These are phyloP conservation scores for Trochalopteron elliotii DNA, from an alignment of 2,113 vertebrate genomes.

Conservation along the genomic window DNA sequence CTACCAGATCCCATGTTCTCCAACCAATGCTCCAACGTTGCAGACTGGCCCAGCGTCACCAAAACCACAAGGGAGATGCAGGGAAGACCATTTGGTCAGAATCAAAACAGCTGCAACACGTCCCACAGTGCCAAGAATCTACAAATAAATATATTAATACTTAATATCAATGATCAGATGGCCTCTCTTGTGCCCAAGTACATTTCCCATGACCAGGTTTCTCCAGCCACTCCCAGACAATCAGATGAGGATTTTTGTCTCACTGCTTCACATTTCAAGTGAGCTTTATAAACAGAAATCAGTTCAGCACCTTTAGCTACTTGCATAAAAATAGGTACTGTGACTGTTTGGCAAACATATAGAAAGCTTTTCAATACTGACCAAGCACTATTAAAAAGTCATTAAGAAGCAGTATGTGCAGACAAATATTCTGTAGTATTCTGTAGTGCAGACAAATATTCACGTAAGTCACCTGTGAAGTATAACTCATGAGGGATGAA, in stretches of 20 bases:
- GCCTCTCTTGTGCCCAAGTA: not conserved
- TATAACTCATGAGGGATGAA: not conserved
- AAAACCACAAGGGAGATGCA: not conserved
- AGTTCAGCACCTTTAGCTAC: not conserved
- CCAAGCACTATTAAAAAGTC: not conserved
- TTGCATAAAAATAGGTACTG: not conserved
- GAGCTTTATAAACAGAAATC: not conserved
- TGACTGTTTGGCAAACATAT: not conserved
- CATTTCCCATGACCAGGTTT: not conserved
- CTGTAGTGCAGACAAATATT: not conserved
- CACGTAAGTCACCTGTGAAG: not conserved
- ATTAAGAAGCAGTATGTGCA: not conserved
- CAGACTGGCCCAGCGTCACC: not conserved
- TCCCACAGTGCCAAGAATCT: not conserved
- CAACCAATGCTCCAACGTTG: not conserved
- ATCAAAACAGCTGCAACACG: not conserved
- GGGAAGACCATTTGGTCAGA: not conserved
- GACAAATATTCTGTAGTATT: not conserved
- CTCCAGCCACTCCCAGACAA: not conserved
- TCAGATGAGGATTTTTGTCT: not conserved
- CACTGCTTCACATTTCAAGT: not conserved
- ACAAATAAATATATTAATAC: not conserved
- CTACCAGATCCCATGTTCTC: slow-evolving; percentile 66
- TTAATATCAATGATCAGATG: not conserved
- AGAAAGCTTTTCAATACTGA: not conserved